These are phyloP conservation scores for Habroteleia sp. DNA, from an alignment of 2,888 invertebrate genomes.

Conservation along the genomic window DNA sequence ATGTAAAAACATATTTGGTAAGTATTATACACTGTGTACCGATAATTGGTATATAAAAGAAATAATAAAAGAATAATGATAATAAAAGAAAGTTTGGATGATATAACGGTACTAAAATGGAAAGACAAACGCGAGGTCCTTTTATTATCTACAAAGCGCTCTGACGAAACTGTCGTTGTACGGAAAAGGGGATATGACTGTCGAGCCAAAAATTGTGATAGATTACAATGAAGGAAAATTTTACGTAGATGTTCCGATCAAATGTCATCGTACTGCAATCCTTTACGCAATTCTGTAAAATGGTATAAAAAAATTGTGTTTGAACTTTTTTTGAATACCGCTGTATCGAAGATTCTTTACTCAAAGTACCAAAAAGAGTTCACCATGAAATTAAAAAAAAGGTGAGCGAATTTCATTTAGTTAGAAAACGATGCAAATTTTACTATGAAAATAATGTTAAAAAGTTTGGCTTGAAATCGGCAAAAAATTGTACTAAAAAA, in stretches of 20 bases:
- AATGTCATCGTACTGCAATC: slow-evolving; percentile 25
- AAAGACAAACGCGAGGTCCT: slow-evolving; percentile 39
- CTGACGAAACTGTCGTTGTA: slow-evolving; percentile 35
- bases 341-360: slow-evolving; percentile 7
- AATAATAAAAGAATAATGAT: not conserved
- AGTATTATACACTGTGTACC: not conserved
- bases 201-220: slow-evolving; percentile 41
- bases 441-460: slow-evolving; percentile 27
- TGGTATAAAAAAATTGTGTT: slow-evolving; percentile 32
- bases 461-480: slow-evolving; percentile 24
- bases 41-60: not conserved
- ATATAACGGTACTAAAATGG: slow-evolving; percentile 43
- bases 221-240: slow-evolving; percentile 42
- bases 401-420: slow-evolving; percentile 3
- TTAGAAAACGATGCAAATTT: slow-evolving; percentile 24
- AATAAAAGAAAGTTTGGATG: not conserved
- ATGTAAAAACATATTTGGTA: too few relatives aligned
- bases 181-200: slow-evolving; percentile 26
- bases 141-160: slow-evolving; percentile 30
- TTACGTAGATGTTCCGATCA: slow-evolving; percentile 24
- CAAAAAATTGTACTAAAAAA: slow-evolving; percentile 32
- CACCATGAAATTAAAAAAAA: slow-evolving; percentile 21
- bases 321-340: not conserved
- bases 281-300: slow-evolving; percentile 8
- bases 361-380: slow-evolving; percentile 18